These are phyloP conservation scores for Prosapia bicincta DNA, from an alignment of 2,888 invertebrate genomes.

Conservation along the genomic window DNA sequence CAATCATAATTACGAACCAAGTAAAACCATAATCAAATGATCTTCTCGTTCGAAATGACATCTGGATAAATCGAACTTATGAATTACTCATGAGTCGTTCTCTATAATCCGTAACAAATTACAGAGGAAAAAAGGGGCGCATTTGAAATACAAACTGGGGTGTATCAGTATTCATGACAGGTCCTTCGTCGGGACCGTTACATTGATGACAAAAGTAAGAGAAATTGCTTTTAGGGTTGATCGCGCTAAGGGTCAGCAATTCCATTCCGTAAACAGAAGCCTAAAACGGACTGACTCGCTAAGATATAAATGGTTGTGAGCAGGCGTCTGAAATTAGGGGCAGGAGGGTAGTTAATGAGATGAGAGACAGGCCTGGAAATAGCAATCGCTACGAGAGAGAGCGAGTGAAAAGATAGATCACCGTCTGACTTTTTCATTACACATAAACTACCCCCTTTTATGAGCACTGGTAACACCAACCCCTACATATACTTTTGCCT, in stretches of 20 bases:
- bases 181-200: not conserved
- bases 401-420: not conserved
- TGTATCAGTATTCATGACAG: not conserved
- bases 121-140: not conserved
- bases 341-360: not conserved
- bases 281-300: not conserved
- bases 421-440: not conserved
- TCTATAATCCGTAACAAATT: not conserved
- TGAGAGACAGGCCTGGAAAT: not conserved
- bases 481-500: not conserved
- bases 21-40: too few species aligned
- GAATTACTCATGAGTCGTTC: not conserved
- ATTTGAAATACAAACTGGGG: not conserved
- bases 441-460: constrained; percentile 2
- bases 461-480: not conserved
- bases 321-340: not conserved
- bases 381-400: not conserved
- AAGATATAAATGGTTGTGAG: not conserved
- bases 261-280: not conserved
- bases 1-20: too few species aligned
- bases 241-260: not conserved
- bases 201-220: not conserved
- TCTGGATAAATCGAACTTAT: not conserved
- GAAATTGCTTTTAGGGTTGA: not conserved
- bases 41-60: too few species aligned